Percentiles rank a stretch among this genome's conserved stretches.
Evolutionary conservation across 37 sponge, comb jelly and placozoan genomes (phyloP).

Genomic region (Halisarca cf. caerulea): DNA sequence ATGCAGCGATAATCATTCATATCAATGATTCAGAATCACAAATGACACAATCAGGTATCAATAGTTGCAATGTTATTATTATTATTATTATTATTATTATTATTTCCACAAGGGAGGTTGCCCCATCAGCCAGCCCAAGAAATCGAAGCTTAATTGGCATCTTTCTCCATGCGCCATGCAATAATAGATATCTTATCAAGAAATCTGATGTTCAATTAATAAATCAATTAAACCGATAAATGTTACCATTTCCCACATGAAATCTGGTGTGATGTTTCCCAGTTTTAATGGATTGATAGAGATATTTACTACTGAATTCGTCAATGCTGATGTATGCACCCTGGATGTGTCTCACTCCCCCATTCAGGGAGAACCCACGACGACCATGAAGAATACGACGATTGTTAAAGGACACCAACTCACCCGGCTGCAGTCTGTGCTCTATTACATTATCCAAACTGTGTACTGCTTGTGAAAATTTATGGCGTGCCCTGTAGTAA

Average conservation of each 20-base stretch:
- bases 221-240: too few species aligned
- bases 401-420: slow-evolving; percentile 61
- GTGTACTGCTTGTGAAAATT: slow-evolving; percentile 22
- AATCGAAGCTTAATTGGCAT: too few species aligned
- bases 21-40: too few species aligned
- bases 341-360: slow-evolving; percentile 58
- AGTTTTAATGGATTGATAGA: slow-evolving; percentile 17
- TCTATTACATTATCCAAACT: neutral
- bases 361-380: slow-evolving; percentile 42
- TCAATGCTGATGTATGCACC: slow-evolving; percentile 68
- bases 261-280: neutral
- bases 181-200: too few species aligned
- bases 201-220: too few species aligned
- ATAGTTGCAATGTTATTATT: too few species aligned
- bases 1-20: too few species aligned
- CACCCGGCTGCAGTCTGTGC: slow-evolving; percentile 55
- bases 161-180: too few species aligned
- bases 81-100: too few species aligned
- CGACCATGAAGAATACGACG: slow-evolving; percentile 60
- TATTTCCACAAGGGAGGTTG: too few species aligned
- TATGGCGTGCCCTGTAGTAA: slow-evolving; percentile 52
- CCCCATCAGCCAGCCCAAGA: too few species aligned
- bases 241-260: neutral
- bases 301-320: slow-evolving; percentile 64
- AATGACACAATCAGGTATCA: too few species aligned